Evolutionary conservation across 1,140 invertebrate species (phyloP).

Genomic region (Bombus balteatus): DNA sequence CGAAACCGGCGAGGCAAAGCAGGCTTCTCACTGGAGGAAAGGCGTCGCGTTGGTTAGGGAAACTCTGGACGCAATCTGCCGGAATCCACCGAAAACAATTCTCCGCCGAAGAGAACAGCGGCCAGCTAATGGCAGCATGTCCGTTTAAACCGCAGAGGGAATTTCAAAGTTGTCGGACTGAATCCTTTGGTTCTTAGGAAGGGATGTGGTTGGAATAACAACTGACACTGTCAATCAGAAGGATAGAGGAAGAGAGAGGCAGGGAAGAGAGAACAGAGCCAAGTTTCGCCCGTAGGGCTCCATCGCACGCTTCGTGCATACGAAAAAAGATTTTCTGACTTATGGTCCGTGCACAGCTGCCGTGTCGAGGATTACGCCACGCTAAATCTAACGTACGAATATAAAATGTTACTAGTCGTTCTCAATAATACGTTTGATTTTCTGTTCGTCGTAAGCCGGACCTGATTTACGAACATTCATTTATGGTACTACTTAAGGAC

Average conservation of each 20-base stretch:
- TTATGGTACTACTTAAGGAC: rapidly evolving
- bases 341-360: conserved; percentile 42
- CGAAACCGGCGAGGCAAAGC: background rate
- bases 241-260: background rate
- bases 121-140: conserved; percentile 38
- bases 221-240: conserved; percentile 52
- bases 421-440: background rate
- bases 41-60: background rate
- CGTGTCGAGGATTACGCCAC: conserved; percentile 44
- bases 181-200: conserved; percentile 72
- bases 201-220: conserved; percentile 74
- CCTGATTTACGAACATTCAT: background rate
- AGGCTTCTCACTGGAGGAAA: background rate
- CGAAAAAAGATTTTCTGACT: conserved; percentile 68
- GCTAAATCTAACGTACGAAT: conserved; percentile 5
- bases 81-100: conserved; percentile 44
- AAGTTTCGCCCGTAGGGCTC: conserved; percentile 42
- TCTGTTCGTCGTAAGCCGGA: background rate
- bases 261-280: background rate
- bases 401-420: background rate
- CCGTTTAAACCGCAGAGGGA: conserved; percentile 55
- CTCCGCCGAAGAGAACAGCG: conserved; percentile 31
- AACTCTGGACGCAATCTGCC: conserved; percentile 1
- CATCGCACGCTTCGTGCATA: conserved; percentile 70
- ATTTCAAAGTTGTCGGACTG: conserved; percentile 73